Base-by-base conservation (phyloP, 2,888 invertebrate species). In the Brachypalpus laphriformis region DNA sequence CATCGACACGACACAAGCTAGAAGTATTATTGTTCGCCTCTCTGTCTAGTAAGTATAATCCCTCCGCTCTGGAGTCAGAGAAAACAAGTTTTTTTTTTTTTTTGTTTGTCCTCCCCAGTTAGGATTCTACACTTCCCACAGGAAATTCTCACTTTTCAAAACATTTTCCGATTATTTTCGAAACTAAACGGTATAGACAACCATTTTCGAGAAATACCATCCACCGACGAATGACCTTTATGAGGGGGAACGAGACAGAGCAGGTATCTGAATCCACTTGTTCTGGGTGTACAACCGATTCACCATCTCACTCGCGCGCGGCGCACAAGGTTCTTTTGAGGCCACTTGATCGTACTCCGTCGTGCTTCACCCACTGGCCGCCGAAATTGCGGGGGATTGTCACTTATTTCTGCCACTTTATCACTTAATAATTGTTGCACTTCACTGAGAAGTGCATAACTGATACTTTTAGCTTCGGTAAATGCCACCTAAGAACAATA, bases 11-110 rank as follows among this genome's bases (percentile, higher is more conserved):
- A 71, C 54, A 70, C 80, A 71, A 70, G n/a, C 37, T 81, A 81
- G 51, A 75, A 81, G 85, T 85, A 75, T 85, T 85, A 85, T 85
- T 85, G 85, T 85, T 85, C 25, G 40, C 40, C 59, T 85, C 85
- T 85, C 81, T 63, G 71, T 85, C 56, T 71, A 42, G 2, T 42
- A n/a, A 14, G 9, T 75, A 85, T 65, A 70, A 40, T 22, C 22
- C n/a, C 37, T 8, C 81, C 42, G 18, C 54, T 85, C 66, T 49
- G 18, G 75, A 45, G 45, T 49, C 45, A 61, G 68, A 65, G 61
- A 81, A 83, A 85, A 75, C 74, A 85, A 85, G 76, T 76, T 85
- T 71, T 80, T 66, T 47, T 25, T 25, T 5, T 5, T 5, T 2
- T 4, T 25, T 25, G 25, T 25, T 25, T 25, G 66, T 47, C 56